phyloP scores from a whole-genome alignment of 2,797 vertebrate genomes.

The Hylomyscus alleni region DNA sequence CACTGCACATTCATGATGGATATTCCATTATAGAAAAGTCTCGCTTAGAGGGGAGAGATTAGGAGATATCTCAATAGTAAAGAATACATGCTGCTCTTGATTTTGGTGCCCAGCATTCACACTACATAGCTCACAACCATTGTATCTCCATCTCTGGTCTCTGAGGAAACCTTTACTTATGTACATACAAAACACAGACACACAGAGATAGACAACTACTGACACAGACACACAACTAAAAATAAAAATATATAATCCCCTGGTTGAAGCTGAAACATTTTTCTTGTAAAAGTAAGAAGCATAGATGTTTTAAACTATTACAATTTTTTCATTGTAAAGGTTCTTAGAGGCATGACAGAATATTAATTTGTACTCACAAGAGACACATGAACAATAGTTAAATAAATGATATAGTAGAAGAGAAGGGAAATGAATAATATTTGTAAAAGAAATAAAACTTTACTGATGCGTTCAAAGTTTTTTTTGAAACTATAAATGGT shows the following conservation, averaged over 20 bases:
- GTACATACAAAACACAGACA: not conserved
- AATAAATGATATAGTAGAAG: conserved; percentile 31
- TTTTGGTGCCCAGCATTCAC: not conserved
- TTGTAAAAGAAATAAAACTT: conserved; percentile 63
- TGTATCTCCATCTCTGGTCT: not conserved
- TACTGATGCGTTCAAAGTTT: conserved; percentile 56
- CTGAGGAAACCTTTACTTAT: not conserved
- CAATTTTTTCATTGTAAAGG: conserved; percentile 56
- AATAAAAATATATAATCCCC: not conserved
- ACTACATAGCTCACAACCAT: not conserved
- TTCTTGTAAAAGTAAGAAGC: not conserved
- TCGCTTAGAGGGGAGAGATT: not conserved
- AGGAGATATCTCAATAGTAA: not conserved
- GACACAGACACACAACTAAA: not conserved
- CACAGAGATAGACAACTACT: not conserved
- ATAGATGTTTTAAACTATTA: not conserved
- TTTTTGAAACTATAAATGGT: conserved; percentile 66
- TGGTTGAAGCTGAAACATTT: not conserved
- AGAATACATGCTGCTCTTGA: not conserved
- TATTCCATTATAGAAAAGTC: not conserved
- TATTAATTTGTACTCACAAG: conserved; percentile 50
- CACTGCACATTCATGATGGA: not conserved
- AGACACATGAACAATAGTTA: conserved; percentile 51
- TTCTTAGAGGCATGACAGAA: conserved; percentile 35
- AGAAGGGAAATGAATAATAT: conserved; percentile 38